Conservation (phyloP, 2,888 invertebrate species). For the Amorpha juglandis region DNA sequence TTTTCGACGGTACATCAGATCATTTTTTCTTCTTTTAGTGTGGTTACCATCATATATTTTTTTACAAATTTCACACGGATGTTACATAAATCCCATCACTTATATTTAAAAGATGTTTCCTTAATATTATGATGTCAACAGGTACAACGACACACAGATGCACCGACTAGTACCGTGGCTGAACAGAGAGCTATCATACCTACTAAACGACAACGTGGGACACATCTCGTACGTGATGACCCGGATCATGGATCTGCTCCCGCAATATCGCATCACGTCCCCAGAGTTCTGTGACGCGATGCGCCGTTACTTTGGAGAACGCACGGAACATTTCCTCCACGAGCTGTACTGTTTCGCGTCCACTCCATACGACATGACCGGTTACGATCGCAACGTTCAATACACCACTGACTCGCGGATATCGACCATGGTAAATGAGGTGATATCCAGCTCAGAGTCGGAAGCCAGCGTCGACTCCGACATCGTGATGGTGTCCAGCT, state of each 20-base stretch:
- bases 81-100: too few relatives aligned
- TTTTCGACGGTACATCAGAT: too few relatives aligned
- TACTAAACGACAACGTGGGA: conserved; percentile 87
- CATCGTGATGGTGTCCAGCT: conserved; percentile 66
- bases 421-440: conserved; percentile 84
- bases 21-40: too few relatives aligned
- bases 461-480: conserved; percentile 69
- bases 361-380: conserved; percentile 93
- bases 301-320: conserved; percentile 87
- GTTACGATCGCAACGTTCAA: conserved; percentile 89
- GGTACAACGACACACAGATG: conserved; percentile 91
- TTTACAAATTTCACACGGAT: too few relatives aligned
- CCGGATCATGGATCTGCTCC: conserved; percentile 88
- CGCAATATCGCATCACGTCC: conserved; percentile 87
- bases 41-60: too few relatives aligned
- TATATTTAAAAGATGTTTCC: neutral
- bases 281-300: conserved; percentile 88
- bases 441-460: conserved; percentile 67
- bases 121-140: conserved; percentile 47
- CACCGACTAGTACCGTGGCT: conserved; percentile 95
- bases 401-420: conserved; percentile 85
- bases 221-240: conserved; percentile 88
- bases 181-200: conserved; percentile 91
- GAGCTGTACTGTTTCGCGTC: conserved; percentile 94
- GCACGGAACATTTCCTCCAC: conserved; percentile 94